Base-by-base conservation (phyloP, 2,113 vertebrate species). In the Phylloscopus trochiloides region DNA sequence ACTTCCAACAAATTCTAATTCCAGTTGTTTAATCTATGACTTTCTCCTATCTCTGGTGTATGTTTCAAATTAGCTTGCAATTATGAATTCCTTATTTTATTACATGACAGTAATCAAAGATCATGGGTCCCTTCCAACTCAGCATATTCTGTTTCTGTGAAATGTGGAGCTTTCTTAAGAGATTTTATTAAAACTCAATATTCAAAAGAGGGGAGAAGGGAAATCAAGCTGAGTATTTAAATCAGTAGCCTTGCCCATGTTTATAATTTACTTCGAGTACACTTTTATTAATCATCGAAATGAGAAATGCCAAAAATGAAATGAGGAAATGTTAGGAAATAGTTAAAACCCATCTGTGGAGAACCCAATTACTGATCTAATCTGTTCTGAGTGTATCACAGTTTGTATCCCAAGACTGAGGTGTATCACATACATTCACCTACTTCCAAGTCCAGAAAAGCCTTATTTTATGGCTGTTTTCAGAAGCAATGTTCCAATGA, bases 191-290 rank as follows among this genome's bases (percentile, higher is more conserved):
- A 32, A 73, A 70, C 9, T 50, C 14, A 3, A 26, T 58, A 73
- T 48, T 63, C 10, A 12, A 51, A 71, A 21, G 15, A 3, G 17
- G 4, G 6, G 18, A 13, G 6, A 9, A 1, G 5, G 9, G 1
- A 9, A 50, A 26, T 25, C 28, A 65, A 67, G 14, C 17, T 10
- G 0, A 76, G 36, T 45, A 73, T 36, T 40, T 82, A 65, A 19
- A 65, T 38, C n/a, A 77, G 19, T 24, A 50, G 14, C 34, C n/a
- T 66, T 43, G 55, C 5, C 13, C 16, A 1, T 34, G 63, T 78
- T 57, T 78, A 15, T 71, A 21, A 71, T 34, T 71, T 71, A 66
- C 17, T 95, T 61, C 4, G 1, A 34, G 21, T 48, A 68, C 26
- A 42, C 15, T 50, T 70, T 4, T n/a, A 62, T 28, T 78, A 59